Percentiles rank a stretch among this genome's conserved stretches.
These are phyloP conservation scores for Heliocidaris tuberculata DNA, from an alignment of 35 echinoderm and acorn worm species.

Conservation along the genomic window DNA sequence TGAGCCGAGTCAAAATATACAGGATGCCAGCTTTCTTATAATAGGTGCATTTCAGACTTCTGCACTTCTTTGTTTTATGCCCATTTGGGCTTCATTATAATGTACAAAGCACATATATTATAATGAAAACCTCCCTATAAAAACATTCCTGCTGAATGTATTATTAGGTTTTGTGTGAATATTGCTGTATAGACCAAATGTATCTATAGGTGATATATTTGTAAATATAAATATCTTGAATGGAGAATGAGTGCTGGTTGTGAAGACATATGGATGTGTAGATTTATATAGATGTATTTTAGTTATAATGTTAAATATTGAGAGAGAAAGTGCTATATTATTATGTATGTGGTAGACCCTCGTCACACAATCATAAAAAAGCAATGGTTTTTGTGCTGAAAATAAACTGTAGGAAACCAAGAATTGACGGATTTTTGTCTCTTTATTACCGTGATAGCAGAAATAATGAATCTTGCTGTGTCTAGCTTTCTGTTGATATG, in stretches of 20 bases:
- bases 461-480: too few relatives aligned
- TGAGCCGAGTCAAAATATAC: too few relatives aligned
- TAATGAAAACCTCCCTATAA: not conserved
- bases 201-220: not conserved
- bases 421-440: not conserved
- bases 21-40: too few relatives aligned
- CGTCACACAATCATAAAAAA: not conserved
- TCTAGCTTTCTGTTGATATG: too few relatives aligned
- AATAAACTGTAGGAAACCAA: not conserved
- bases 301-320: not conserved
- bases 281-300: slow-evolving; percentile 19
- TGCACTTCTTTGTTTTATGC: too few relatives aligned
- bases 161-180: not conserved
- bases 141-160: not conserved
- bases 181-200: not conserved
- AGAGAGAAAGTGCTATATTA: not conserved
- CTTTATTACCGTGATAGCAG: not conserved
- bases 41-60: too few relatives aligned
- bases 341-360: slow-evolving; percentile 1
- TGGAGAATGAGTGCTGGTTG: not conserved
- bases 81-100: not conserved
- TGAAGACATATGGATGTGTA: not conserved
- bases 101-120: not conserved
- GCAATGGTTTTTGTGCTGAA: slow-evolving; percentile 9
- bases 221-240: slow-evolving; percentile 1